Evolutionary conservation across 1,140 invertebrate species (phyloP).

Genomic region (Drosophila mauritiana): DNA sequence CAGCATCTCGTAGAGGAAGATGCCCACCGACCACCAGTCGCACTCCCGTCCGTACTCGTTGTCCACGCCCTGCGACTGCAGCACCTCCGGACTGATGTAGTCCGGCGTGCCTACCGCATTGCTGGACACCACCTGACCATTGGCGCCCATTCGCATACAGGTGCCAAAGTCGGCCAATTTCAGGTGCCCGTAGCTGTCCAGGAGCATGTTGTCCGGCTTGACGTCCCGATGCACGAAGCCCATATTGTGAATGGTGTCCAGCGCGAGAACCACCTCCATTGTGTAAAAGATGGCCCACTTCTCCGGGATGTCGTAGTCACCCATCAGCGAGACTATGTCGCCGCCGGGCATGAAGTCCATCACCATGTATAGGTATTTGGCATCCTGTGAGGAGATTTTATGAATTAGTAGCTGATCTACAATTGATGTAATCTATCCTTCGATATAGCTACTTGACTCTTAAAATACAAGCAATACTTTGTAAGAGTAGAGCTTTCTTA

Average conservation of each 20-base stretch:
- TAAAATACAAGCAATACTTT: not conserved
- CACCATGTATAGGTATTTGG: slow-evolving; percentile 99
- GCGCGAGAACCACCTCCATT: slow-evolving; percentile 98
- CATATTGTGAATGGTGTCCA: slow-evolving; percentile 99
- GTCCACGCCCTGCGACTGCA: slow-evolving; percentile 98
- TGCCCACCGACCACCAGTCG: slow-evolving; percentile 99
- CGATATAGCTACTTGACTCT: not conserved
- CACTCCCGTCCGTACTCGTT: slow-evolving; percentile 98
- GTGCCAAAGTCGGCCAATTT: slow-evolving; percentile 99
- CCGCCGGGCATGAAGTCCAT: slow-evolving; percentile 99
- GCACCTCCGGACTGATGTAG: slow-evolving; percentile 99
- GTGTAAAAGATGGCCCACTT: slow-evolving; percentile 99
- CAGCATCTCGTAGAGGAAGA: slow-evolving; percentile 99
- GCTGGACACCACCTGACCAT: slow-evolving; percentile 97
- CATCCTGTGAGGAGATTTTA: slow-evolving; percentile 92
- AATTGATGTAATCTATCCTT: too few relatives aligned
- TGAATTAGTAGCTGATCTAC: not conserved
- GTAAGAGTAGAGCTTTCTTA: too few relatives aligned
- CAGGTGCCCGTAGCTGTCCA: slow-evolving; percentile 97
- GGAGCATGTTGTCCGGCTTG: slow-evolving; percentile 99
- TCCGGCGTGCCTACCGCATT: slow-evolving; percentile 98
- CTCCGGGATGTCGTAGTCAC: slow-evolving; percentile 99
- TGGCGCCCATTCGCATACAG: slow-evolving; percentile 98
- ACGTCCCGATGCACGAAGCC: slow-evolving; percentile 99
- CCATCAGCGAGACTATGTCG: slow-evolving; percentile 99